A percentile compares a stretch with the other conserved stretches of the same genome.
These are phyloP conservation scores for Procambarus clarkii DNA, from an alignment of 1,140 invertebrate genomes.

Conservation along the genomic window DNA sequence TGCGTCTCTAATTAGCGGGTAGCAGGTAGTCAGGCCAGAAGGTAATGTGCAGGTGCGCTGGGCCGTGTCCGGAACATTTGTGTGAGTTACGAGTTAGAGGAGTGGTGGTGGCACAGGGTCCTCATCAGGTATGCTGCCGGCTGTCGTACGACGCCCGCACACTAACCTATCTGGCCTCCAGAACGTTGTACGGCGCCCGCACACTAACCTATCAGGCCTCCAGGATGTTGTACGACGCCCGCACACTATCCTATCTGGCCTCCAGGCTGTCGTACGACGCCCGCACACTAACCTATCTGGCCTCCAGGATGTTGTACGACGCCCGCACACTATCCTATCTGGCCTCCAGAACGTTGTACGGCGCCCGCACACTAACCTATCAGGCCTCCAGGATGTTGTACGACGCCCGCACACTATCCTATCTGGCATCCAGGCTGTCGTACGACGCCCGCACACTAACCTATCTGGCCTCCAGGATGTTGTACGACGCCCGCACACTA, in stretches of 20 bases:
- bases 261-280: not conserved
- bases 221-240: not conserved
- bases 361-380: too few relatives aligned
- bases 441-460: not conserved
- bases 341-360: too few relatives aligned
- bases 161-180: not conserved
- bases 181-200: not conserved
- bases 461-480: too few relatives aligned
- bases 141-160: not conserved
- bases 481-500: too few relatives aligned
- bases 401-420: not conserved
- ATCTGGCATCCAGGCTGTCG: too few relatives aligned
- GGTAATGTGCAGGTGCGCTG: slow-evolving; percentile 8
- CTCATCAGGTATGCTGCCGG: not conserved
- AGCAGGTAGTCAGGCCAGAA: not conserved
- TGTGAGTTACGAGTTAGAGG: not conserved
- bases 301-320: too few relatives aligned
- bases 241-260: not conserved
- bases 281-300: too few relatives aligned
- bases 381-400: too few relatives aligned
- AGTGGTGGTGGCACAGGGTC: not conserved
- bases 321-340: too few relatives aligned
- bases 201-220: not conserved
- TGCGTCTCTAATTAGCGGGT: not conserved
- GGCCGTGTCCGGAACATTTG: not conserved